These are phyloP conservation scores for Amblyraja radiata DNA, from an alignment of 2,797 vertebrate species.

Conservation along the genomic window DNA sequence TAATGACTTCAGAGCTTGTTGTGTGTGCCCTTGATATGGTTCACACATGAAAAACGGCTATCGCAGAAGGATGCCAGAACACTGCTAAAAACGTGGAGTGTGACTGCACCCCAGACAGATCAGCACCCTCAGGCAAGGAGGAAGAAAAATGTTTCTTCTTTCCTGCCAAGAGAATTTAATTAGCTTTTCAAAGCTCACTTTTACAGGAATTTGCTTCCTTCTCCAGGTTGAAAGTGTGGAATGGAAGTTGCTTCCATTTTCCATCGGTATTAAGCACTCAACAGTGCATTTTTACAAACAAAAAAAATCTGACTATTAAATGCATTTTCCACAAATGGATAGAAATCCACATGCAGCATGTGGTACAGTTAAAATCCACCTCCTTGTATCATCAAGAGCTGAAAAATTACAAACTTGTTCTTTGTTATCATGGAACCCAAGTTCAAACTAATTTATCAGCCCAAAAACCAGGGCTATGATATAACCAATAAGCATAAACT, in stretches of 20 bases:
- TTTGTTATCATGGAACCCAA: neutral
- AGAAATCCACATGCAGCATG: constrained; percentile 25
- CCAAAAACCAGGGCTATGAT: neutral
- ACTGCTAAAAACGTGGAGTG: neutral
- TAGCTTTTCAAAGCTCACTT: neutral
- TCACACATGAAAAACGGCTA: neutral
- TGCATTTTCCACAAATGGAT: neutral
- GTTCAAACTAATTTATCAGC: constrained; percentile 12
- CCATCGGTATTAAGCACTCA: neutral
- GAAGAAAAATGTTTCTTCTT: neutral
- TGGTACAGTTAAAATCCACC: constrained; percentile 17
- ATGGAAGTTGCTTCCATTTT: neutral
- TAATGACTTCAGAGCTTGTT: neutral
- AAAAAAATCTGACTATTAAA: neutral
- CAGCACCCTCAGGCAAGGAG: neutral
- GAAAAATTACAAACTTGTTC: neutral
- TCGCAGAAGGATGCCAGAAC: neutral
- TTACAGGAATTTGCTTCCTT: neutral
- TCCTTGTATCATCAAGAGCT: neutral
- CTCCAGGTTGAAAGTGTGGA: neutral
- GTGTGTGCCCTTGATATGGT: neutral
- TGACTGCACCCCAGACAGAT: neutral
- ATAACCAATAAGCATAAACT: neutral
- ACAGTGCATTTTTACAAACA: neutral
- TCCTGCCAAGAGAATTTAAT: neutral